Conservation (phyloP, 2,797 vertebrate genomes). For the Ibycter americanus region DNA sequence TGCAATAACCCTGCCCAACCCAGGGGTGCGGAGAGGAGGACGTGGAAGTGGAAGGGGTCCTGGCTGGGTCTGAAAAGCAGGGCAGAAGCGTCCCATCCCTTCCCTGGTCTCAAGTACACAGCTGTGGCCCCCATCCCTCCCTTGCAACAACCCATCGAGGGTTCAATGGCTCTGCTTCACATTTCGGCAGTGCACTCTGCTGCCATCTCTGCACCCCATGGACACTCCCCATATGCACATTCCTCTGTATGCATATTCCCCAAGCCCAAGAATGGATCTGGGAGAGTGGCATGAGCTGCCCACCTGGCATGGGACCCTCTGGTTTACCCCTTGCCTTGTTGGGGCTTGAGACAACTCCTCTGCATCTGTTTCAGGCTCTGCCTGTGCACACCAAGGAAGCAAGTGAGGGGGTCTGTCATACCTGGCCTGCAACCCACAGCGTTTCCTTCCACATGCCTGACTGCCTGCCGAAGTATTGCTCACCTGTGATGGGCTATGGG, state of each 20-base stretch:
- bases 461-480: neutral
- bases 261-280: neutral
- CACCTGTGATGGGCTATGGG: neutral
- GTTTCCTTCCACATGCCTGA: fast-evolving
- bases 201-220: fast-evolving
- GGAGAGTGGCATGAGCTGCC: neutral
- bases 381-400: neutral
- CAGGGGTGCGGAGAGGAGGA: neutral
- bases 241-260: neutral
- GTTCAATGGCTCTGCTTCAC: fast-evolving
- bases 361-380: neutral
- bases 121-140: neutral
- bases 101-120: neutral
- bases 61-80: neutral
- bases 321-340: fast-evolving
- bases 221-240: too few species aligned
- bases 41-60: neutral
- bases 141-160: neutral
- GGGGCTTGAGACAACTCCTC: neutral
- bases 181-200: fast-evolving
- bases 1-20: neutral
- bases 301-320: fast-evolving
- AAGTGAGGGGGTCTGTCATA: neutral
- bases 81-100: neutral
- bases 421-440: neutral